Percentiles rank a stretch among this genome's conserved stretches.
phyloP scores from a whole-genome alignment of 2,888 invertebrate genomes.

The Pherbina coryleti region DNA sequence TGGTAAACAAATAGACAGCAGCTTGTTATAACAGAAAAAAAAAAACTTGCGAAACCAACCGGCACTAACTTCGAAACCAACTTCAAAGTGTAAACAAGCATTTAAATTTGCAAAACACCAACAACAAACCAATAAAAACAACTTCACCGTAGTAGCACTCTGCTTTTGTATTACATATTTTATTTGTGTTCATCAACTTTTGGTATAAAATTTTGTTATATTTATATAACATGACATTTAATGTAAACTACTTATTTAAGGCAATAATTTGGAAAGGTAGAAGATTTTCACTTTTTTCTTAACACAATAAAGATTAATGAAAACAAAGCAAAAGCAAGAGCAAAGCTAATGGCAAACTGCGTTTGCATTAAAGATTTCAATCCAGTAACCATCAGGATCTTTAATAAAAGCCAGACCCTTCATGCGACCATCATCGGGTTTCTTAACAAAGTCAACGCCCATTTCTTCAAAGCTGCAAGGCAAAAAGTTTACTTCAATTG shows the following conservation, averaged over 20 bases:
- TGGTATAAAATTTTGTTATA: neutral
- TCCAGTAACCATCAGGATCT: conserved; percentile 97
- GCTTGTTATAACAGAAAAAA: neutral
- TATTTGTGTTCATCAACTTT: neutral
- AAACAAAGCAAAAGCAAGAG: neutral
- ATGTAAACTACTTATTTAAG: neutral
- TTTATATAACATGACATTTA: neutral
- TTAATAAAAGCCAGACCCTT: conserved; percentile 94
- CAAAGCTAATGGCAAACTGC: conserved; percentile 51
- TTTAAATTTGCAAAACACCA: neutral
- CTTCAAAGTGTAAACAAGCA: neutral
- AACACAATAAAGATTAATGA: neutral
- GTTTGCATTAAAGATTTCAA: conserved; percentile 83
- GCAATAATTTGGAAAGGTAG: neutral
- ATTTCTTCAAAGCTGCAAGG: conserved; percentile 79
- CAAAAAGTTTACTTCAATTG: neutral
- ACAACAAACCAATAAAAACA: neutral
- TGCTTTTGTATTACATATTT: neutral
- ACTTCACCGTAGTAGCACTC: too few relatives aligned
- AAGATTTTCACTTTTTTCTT: neutral
- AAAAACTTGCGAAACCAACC: neutral
- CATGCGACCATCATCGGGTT: conserved; percentile 92
- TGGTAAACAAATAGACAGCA: neutral
- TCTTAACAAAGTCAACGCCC: conserved; percentile 90
- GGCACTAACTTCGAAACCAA: neutral